These are phyloP conservation scores for Rhodinocichla rosea DNA, from an alignment of 2,113 vertebrate genomes.

Conservation along the genomic window DNA sequence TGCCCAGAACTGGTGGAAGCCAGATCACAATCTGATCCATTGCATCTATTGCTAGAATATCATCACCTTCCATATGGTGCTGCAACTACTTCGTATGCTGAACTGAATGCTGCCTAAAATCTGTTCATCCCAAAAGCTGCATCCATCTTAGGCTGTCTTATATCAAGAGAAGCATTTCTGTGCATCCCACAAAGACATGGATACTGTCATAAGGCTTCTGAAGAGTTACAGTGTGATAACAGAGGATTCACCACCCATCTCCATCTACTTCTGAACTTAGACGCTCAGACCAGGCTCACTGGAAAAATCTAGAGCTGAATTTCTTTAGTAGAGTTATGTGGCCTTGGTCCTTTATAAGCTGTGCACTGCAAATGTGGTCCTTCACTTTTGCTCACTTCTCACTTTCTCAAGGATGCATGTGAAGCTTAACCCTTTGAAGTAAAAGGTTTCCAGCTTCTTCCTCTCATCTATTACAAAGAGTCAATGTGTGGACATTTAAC, in stretches of 20 bases:
- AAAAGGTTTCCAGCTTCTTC: background rate
- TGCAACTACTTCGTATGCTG: background rate
- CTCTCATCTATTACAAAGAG: background rate
- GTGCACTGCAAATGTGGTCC: background rate
- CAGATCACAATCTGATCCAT: background rate
- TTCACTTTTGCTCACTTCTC: background rate
- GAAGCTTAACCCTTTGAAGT: background rate
- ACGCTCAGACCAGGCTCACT: background rate
- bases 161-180: background rate
- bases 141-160: background rate
- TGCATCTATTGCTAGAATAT: background rate
- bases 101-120: background rate
- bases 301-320: background rate
- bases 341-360: background rate
- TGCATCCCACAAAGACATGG: background rate
- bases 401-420: background rate
- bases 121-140: background rate
- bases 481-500: background rate
- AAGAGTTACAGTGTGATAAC: background rate
- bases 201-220: background rate
- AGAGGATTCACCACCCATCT: background rate
- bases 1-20: slow-evolving; percentile 3
- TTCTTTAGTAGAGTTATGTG: background rate
- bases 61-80: slow-evolving; percentile 41
- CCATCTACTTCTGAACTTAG: background rate